phyloP scores from a whole-genome alignment of 2,888 invertebrate species.

The Halictus ligatus region DNA sequence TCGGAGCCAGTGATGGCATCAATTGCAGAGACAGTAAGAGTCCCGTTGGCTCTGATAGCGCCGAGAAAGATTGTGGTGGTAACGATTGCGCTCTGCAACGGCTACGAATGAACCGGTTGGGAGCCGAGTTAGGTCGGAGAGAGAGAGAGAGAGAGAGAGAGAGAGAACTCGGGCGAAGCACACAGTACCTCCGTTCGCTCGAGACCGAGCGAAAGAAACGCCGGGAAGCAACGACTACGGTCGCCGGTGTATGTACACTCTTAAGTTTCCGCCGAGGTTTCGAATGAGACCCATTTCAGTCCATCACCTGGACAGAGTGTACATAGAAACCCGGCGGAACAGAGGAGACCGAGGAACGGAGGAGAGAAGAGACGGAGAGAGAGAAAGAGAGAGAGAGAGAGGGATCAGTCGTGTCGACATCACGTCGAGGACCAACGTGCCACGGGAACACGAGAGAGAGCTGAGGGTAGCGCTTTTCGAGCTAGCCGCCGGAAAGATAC shows the following conservation, averaged over 20 bases:
- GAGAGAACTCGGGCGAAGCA: conserved; percentile 21
- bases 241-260: conserved; percentile 65
- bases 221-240: conserved; percentile 43
- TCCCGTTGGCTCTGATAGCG: conserved; percentile 51
- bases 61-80: conserved; percentile 26
- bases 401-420: conserved; percentile 48
- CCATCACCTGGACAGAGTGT: conserved; percentile 68
- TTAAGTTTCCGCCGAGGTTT: conserved; percentile 72
- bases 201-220: conserved; percentile 40
- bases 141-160: too few relatives aligned
- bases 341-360: conserved; percentile 16
- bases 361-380: background rate
- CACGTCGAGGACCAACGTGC: conserved; percentile 55
- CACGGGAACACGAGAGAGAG: conserved; percentile 35
- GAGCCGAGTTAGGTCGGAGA: conserved; percentile 34
- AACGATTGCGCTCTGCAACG: conserved; percentile 38
- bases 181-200: background rate
- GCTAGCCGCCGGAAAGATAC: conserved; percentile 26
- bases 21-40: conserved; percentile 46
- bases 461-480: conserved; percentile 54
- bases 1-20: conserved; percentile 40
- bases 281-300: conserved; percentile 75
- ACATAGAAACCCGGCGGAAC: conserved; percentile 40
- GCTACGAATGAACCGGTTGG: conserved; percentile 38
- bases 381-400: background rate